phyloP scores from a whole-genome alignment of 1,140 invertebrate species.

The Antheraea mylitta region DNA sequence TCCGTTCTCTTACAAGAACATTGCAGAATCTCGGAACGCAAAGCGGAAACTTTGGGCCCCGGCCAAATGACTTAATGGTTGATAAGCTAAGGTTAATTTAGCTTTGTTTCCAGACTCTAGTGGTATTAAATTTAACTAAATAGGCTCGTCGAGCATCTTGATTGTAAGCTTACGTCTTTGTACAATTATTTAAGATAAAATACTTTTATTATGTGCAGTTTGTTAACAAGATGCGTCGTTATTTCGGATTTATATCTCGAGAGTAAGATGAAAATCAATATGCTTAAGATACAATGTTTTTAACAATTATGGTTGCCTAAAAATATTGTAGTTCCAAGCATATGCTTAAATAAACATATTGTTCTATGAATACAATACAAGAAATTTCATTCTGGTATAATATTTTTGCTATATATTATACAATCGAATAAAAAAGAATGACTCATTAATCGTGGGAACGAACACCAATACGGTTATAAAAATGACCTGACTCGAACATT shows the following conservation, averaged over 20 bases:
- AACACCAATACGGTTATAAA: no score
- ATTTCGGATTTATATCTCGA: slow-evolving; percentile 17
- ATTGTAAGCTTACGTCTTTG: slow-evolving; percentile 18
- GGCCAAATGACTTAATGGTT: slow-evolving; percentile 60
- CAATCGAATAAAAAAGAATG: no score
- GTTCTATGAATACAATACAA: no score
- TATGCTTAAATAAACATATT: no score
- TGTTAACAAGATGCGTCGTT: slow-evolving; percentile 19
- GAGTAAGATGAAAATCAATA: no score
- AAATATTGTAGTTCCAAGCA: no score
- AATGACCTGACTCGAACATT: no score
- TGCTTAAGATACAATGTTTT: no score
- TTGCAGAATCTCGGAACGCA: slow-evolving; percentile 24
- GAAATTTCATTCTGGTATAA: no score
- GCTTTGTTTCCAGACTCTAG: slow-evolving; percentile 42
- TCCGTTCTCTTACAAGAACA: slow-evolving; percentile 38
- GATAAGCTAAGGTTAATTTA: slow-evolving; percentile 61
- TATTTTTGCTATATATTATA: no score
- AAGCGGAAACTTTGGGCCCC: slow-evolving; percentile 42
- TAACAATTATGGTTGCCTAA: no score
- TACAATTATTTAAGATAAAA: slow-evolving; percentile 18
- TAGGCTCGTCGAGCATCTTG: slow-evolving; percentile 17
- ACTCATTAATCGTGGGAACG: no score
- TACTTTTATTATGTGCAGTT: slow-evolving; percentile 15
- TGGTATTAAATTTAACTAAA: slow-evolving; percentile 34